Percentiles rank a stretch among this genome's conserved stretches.
phyloP scores from a whole-genome alignment of 2,797 vertebrate genomes.

The Scolopax bukidnonensis region DNA sequence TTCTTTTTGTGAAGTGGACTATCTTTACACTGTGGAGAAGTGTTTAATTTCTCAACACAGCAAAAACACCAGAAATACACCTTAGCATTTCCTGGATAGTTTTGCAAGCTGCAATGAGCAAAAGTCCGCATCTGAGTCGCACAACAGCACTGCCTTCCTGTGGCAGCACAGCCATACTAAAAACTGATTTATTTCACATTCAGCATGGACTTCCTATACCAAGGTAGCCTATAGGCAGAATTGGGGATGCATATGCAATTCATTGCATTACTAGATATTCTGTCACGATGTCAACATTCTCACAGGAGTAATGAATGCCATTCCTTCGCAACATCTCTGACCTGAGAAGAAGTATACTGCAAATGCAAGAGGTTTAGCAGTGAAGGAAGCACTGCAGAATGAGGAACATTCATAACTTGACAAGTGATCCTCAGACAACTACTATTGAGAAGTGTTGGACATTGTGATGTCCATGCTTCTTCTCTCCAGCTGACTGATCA shows the following conservation, averaged over 20 bases:
- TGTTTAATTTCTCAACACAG: background rate
- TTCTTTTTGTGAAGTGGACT: background rate
- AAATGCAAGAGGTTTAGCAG: background rate
- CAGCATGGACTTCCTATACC: background rate
- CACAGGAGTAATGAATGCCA: background rate
- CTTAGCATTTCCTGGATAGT: background rate
- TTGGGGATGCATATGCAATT: background rate
- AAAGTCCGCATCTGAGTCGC: background rate
- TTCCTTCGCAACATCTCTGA: background rate
- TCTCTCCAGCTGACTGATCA: rapidly evolving
- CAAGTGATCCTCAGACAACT: background rate
- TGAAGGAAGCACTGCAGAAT: background rate
- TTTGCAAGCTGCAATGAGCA: background rate
- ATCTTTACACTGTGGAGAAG: background rate
- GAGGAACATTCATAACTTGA: background rate
- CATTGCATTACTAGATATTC: background rate
- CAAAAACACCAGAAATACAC: background rate
- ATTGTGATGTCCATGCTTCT: background rate
- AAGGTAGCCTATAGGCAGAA: background rate
- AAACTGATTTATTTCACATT: background rate
- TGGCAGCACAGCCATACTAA: background rate
- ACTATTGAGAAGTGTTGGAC: background rate
- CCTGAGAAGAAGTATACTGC: background rate
- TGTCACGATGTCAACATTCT: rapidly evolving
- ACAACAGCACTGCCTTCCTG: background rate